These are phyloP conservation scores for Ladona fulva DNA, from an alignment of 1,140 invertebrate genomes.

Conservation along the genomic window DNA sequence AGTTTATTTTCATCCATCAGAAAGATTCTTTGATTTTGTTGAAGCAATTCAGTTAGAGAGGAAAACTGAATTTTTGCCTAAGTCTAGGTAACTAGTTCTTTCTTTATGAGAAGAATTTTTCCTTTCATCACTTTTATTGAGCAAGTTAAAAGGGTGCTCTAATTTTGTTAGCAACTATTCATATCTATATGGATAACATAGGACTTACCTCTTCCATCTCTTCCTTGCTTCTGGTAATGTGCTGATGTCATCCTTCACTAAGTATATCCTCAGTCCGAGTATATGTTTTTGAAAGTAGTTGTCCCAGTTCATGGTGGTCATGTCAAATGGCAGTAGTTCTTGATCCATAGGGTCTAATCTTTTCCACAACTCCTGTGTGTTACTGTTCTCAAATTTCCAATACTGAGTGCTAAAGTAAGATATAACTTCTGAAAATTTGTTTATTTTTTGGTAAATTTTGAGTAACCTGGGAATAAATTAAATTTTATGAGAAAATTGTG, in stretches of 20 bases:
- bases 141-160: too few relatives aligned
- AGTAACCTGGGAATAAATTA: conserved; percentile 42
- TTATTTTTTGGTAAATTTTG: conserved; percentile 63
- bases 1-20: too few relatives aligned
- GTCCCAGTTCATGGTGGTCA: conserved; percentile 57
- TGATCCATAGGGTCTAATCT: conserved; percentile 48
- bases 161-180: not conserved
- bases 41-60: not conserved
- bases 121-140: not conserved
- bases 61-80: not conserved
- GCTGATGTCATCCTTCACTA: conserved; percentile 60
- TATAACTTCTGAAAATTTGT: conserved; percentile 58
- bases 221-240: conserved; percentile 49
- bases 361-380: conserved; percentile 47
- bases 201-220: conserved; percentile 46
- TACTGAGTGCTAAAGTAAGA: conserved; percentile 61
- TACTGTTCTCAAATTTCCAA: conserved; percentile 60
- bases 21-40: not conserved
- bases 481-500: conserved; percentile 16
- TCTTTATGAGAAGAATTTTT: not conserved
- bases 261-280: conserved; percentile 51
- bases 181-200: not conserved
- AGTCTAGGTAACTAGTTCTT: not conserved
- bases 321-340: conserved; percentile 55
- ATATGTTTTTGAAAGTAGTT: conserved; percentile 55